phyloP scores from a whole-genome alignment of 2,888 invertebrate genomes.

The Rhorus exstirpatorius region DNA sequence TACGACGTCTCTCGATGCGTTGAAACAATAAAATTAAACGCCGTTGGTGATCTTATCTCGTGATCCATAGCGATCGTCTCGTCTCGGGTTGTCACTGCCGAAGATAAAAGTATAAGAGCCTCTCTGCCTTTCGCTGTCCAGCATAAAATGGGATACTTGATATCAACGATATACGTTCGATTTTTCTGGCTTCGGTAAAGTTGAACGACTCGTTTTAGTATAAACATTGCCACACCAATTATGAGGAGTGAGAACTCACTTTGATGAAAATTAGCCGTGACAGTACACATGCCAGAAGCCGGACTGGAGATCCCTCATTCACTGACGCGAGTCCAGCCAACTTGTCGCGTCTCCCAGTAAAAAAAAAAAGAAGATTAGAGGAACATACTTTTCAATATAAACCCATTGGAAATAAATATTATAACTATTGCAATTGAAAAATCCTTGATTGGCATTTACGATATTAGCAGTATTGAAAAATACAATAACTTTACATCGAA shows the following conservation, averaged over 20 bases:
- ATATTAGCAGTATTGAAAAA: too few relatives aligned
- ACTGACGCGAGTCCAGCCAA: too few relatives aligned
- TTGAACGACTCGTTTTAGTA: not conserved
- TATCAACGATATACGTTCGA: conserved; percentile 23
- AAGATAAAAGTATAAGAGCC: not conserved
- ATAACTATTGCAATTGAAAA: not conserved
- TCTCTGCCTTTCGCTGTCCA: not conserved
- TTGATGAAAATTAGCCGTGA: too few relatives aligned
- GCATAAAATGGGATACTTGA: conserved; percentile 4
- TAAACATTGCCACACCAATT: not conserved
- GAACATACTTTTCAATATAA: not conserved
- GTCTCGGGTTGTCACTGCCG: not conserved
- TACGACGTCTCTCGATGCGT: not conserved
- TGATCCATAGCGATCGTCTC: conserved; percentile 42
- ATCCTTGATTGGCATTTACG: too few relatives aligned
- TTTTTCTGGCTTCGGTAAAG: not conserved
- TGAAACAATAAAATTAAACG: conserved; percentile 47
- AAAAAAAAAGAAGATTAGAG: not conserved
- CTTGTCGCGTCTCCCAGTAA: not conserved
- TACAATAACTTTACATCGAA: too few relatives aligned
- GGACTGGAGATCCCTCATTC: too few relatives aligned
- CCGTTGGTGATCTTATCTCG: not conserved
- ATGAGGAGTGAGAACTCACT: too few relatives aligned
- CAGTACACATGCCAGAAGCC: too few relatives aligned
- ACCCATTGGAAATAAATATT: conserved; percentile 9